Base-by-base conservation (phyloP, 2,797 vertebrate genomes). In the Kryptolebias ocellatus region DNA sequence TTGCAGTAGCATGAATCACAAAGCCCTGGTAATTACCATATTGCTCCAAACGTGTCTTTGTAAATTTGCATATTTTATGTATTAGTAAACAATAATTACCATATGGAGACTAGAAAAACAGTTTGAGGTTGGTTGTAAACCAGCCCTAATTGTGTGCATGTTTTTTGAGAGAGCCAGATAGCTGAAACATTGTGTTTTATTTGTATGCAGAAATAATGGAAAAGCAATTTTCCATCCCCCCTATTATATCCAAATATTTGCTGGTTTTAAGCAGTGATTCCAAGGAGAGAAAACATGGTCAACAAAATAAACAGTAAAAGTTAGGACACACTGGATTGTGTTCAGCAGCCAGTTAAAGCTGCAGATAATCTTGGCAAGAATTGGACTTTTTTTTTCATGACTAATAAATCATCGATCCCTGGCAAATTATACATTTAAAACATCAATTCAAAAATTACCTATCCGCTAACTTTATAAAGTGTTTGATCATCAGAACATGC, bases 1-100 rank as follows among this genome's bases (percentile, higher is more conserved):
- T 72, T 71, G 71, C 72, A 49, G 53, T 28, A 61, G 57, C 60
- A 60, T 2, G 7, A 49, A 72, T 59, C 65, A 62, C 66, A 57
- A 59, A 34, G 62, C 20, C 57, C 45, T 69, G 70, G 73, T 87
- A 77, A 86, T 88, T 80, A 85, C 70, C 64, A 55, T 44, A 57
- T 44, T 45, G 68, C 68, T 77, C 70, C 70, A 84, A 87, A 85
- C 74, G 67, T 44, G 73, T 73, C 74, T 78, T 29, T 56, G 49
- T 34, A 59, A 53, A 86, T 86, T 85, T 80, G 78, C 80, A 85
- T 81, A 80, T 64, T 55, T 50, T 47, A 67, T 76, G 59, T 76
- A 61, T 52, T 68, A 65, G 59, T 68, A 76, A 79, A 83, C 67
- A 78, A 57, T 57, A 76, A 79, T 76, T 74, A 79, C 53, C 53